A percentile compares a stretch with the other conserved stretches of the same genome.
Evolutionary conservation across 2,888 invertebrate species (phyloP).

Genomic region (Philereme transversata): DNA sequence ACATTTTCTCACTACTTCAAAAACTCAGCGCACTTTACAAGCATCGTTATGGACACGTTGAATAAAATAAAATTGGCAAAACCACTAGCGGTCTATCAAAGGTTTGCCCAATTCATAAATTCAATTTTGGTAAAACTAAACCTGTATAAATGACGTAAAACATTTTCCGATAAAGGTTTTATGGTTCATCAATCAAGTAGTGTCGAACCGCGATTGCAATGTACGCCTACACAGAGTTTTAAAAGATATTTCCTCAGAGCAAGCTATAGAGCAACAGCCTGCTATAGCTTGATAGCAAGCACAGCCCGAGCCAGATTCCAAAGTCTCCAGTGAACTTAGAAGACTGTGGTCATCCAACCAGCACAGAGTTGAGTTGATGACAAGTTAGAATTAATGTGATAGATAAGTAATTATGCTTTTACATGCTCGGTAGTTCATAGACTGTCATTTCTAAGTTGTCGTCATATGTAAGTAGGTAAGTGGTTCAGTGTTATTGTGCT

Average conservation of each 20-base stretch:
- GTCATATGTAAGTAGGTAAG: not conserved
- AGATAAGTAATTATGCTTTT: too few relatives aligned
- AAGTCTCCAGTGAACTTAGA: too few relatives aligned
- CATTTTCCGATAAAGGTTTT: conserved; percentile 29
- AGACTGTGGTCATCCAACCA: too few relatives aligned
- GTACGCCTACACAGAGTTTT: conserved; percentile 9
- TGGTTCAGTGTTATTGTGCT: conserved; percentile 18
- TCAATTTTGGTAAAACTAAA: conserved; percentile 3
- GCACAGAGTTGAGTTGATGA: too few relatives aligned
- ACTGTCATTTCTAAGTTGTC: not conserved
- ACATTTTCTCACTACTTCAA: too few relatives aligned
- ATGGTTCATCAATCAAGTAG: conserved; percentile 32
- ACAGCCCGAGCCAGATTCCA: too few relatives aligned
- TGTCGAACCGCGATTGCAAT: conserved; percentile 8
- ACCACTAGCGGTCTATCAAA: conserved; percentile 6
- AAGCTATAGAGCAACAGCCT: too few relatives aligned
- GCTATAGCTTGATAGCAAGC: too few relatives aligned
- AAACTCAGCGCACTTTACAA: not conserved
- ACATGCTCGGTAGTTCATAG: too few relatives aligned
- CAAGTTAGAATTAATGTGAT: too few relatives aligned
- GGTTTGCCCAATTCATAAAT: conserved; percentile 8
- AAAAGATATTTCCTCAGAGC: not conserved
- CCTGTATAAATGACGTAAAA: conserved; percentile 7
- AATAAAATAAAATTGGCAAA: not conserved
- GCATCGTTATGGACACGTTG: not conserved